phyloP scores from a whole-genome alignment of 2,797 vertebrate genomes.

The Urosaurus nigricauda region DNA sequence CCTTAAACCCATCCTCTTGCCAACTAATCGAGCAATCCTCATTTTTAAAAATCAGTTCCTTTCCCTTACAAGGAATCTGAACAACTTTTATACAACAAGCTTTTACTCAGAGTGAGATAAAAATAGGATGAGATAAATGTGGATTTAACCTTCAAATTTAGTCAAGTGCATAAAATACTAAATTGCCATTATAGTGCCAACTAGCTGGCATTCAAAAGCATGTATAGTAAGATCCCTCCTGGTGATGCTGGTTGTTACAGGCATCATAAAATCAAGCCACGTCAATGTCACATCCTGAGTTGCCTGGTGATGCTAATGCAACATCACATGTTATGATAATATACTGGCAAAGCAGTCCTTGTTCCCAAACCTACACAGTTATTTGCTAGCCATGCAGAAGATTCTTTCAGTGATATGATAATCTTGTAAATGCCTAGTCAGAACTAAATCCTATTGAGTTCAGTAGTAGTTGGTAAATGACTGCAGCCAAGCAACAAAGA shows the following conservation, averaged over 20 bases:
- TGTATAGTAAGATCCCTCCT: background rate
- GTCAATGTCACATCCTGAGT: background rate
- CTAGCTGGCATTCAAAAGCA: slow-evolving; percentile 21
- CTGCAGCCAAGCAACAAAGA: background rate
- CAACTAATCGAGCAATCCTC: slow-evolving; percentile 20
- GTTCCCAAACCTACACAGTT: background rate
- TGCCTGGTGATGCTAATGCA: background rate
- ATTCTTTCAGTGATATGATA: background rate
- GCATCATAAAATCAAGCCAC: background rate
- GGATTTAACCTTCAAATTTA: slow-evolving; percentile 23
- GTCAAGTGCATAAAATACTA: slow-evolving; percentile 22
- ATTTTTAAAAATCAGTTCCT: slow-evolving; percentile 14
- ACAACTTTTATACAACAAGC: slow-evolving; percentile 37
- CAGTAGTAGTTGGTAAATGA: background rate
- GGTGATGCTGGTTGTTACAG: background rate
- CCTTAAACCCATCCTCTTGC: slow-evolving; percentile 2
- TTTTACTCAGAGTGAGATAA: slow-evolving; percentile 38
- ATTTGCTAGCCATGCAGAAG: background rate
- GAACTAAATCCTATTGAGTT: background rate
- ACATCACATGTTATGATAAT: background rate
- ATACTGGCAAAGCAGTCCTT: background rate
- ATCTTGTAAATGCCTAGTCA: background rate
- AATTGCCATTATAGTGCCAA: slow-evolving; percentile 11
- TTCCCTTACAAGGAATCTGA: slow-evolving; percentile 29
- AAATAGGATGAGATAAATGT: slow-evolving; percentile 41